phyloP scores from a whole-genome alignment of 2,797 vertebrate species.

The Clarias pachynema region DNA sequence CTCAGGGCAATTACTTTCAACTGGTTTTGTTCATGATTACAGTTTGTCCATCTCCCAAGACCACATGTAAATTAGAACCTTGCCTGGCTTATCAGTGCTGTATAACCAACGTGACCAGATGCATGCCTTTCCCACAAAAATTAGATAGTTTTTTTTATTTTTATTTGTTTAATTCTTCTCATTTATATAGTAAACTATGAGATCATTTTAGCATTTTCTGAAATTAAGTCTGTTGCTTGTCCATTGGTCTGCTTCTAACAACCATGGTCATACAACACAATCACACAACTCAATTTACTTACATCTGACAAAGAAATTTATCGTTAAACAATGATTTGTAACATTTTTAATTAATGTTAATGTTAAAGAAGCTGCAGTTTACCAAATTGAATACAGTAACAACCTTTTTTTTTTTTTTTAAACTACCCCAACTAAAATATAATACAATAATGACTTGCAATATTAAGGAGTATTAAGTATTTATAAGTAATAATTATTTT shows the following conservation, averaged over 20 bases:
- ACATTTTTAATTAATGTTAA: neutral
- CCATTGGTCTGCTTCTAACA: neutral
- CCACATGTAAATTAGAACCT: neutral
- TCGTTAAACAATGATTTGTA: neutral
- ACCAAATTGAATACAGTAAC: neutral
- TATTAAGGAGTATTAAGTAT: neutral
- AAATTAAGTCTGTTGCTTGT: neutral
- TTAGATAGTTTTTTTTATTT: neutral
- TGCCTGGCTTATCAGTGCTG: neutral
- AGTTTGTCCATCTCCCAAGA: neutral
- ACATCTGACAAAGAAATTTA: neutral
- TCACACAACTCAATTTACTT: too few relatives aligned
- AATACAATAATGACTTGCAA: neutral
- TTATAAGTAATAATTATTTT: neutral
- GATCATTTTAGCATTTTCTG: neutral
- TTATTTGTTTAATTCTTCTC: neutral
- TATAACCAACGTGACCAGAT: neutral
- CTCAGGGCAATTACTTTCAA: neutral
- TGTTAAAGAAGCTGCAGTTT: neutral
- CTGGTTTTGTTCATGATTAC: neutral
- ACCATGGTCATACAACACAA: neutral
- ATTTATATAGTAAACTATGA: neutral
- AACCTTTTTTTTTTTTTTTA: neutral
- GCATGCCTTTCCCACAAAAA: neutral
- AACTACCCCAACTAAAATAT: neutral